phyloP scores from a whole-genome alignment of 2,797 vertebrate species.

The Hydrocynus forskahlii region DNA sequence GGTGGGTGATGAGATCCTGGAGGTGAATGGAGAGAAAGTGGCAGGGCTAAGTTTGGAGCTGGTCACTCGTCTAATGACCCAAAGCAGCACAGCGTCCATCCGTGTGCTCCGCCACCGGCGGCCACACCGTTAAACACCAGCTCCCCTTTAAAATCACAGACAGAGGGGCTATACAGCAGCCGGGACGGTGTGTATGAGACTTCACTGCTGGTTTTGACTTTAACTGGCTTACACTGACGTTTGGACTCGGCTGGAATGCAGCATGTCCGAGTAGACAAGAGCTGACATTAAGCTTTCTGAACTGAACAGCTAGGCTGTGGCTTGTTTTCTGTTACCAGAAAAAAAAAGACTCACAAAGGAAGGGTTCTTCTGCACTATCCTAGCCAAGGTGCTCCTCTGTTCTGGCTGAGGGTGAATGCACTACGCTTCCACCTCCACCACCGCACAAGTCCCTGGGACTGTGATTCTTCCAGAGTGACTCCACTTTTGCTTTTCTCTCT shows the following conservation, averaged over 20 bases:
- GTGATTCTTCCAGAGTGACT: neutral
- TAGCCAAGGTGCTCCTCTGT: constrained; percentile 6
- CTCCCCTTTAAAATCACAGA: neutral
- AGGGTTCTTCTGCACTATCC: constrained; percentile 3
- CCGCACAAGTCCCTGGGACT: neutral
- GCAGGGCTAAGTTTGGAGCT: constrained; percentile 79
- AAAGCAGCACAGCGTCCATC: constrained; percentile 70
- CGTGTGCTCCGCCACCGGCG: constrained; percentile 80
- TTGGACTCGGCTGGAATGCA: neutral
- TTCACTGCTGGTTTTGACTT: neutral
- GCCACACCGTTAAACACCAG: constrained; percentile 58
- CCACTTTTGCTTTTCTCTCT: neutral
- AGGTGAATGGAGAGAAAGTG: constrained; percentile 85
- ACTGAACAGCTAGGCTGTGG: neutral
- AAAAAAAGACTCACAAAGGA: neutral
- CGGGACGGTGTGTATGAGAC: neutral
- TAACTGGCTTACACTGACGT: neutral
- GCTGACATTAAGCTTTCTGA: neutral
- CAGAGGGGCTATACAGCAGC: neutral
- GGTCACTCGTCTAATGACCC: constrained; percentile 76
- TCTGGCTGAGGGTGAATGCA: constrained; percentile 1
- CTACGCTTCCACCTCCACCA: neutral
- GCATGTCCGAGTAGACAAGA: neutral
- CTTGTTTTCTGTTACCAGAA: neutral
- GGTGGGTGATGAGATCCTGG: constrained; percentile 88